Percentiles rank a stretch among this genome's conserved stretches.
phyloP scores from a whole-genome alignment of 2,888 invertebrate species.

The Gastrophysa polygoni region DNA sequence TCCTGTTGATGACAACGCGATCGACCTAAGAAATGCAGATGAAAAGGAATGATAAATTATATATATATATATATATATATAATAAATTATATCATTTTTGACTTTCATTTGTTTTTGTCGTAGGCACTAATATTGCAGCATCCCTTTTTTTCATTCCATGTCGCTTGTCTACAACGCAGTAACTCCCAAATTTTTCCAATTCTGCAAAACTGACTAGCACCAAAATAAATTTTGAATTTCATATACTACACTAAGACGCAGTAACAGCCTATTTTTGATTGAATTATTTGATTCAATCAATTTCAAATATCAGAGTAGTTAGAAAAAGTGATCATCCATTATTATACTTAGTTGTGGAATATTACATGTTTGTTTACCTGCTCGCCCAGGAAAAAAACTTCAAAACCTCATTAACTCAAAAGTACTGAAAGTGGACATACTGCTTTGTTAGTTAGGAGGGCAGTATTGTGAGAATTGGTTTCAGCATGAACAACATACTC shows the following conservation, averaged over 20 bases:
- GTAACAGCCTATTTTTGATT: background rate
- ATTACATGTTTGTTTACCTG: slow-evolving; percentile 11
- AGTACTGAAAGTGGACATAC: slow-evolving; percentile 4
- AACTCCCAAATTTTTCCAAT: slow-evolving; percentile 10
- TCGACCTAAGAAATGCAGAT: slow-evolving; percentile 9
- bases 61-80: slow-evolving; percentile 5
- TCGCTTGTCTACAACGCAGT: slow-evolving; percentile 11
- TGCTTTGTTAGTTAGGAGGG: slow-evolving; percentile 2
- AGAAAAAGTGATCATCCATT: slow-evolving; percentile 13
- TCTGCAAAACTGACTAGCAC: slow-evolving; percentile 12
- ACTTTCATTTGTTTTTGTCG: slow-evolving; percentile 9
- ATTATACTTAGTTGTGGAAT: slow-evolving; percentile 11
- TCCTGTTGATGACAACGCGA: slow-evolving; percentile 2
- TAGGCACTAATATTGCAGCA: slow-evolving; percentile 8
- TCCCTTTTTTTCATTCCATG: slow-evolving; percentile 7
- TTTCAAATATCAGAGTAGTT: slow-evolving; percentile 13
- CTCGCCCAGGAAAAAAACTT: slow-evolving; percentile 10
- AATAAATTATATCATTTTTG: slow-evolving; percentile 21
- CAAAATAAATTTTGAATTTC: slow-evolving; percentile 11
- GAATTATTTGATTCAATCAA: slow-evolving; percentile 8
- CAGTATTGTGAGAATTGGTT: too few species aligned
- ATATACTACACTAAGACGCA: background rate
- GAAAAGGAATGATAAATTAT: slow-evolving; percentile 10
- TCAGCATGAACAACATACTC: too few species aligned
- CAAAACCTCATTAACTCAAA: slow-evolving; percentile 11